phyloP scores from a whole-genome alignment of 2,888 invertebrate species.

The Orchesellides sinensis region DNA sequence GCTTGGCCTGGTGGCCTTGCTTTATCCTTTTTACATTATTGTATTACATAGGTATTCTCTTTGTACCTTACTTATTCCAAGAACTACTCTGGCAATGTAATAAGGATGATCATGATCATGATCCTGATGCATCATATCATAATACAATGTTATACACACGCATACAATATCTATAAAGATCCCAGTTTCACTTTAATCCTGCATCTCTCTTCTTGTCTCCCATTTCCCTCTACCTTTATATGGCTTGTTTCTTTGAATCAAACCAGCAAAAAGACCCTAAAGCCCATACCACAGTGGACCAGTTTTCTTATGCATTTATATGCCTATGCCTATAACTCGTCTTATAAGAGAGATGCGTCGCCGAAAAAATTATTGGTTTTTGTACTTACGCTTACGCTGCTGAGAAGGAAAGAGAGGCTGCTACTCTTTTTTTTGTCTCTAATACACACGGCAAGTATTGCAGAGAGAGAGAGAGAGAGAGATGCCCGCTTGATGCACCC shows the following conservation, averaged over 20 bases:
- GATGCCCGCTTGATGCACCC: background rate
- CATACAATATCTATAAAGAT: too few relatives aligned
- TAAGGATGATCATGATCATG: background rate
- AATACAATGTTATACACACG: background rate
- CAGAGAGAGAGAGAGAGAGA: background rate
- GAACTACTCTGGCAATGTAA: background rate
- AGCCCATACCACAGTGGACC: too few relatives aligned
- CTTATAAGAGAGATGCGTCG: background rate
- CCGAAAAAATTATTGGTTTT: background rate
- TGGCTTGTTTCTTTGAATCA: too few relatives aligned
- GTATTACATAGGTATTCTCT: background rate
- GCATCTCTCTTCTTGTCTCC: too few relatives aligned
- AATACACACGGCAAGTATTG: background rate
- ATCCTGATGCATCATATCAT: background rate
- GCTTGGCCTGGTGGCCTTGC: slow-evolving; percentile 17
- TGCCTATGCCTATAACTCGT: too few relatives aligned
- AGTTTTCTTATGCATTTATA: too few relatives aligned
- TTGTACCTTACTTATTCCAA: background rate
- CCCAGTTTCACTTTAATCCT: too few relatives aligned
- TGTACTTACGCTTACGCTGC: background rate
- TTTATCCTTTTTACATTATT: background rate
- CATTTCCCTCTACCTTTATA: too few relatives aligned
- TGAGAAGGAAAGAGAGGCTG: background rate
- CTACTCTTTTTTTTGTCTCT: background rate
- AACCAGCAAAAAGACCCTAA: too few relatives aligned